Percentiles rank a stretch among this genome's conserved stretches.
These are phyloP conservation scores for Drosophila formosana DNA, from an alignment of 2,888 invertebrate species.

Conservation along the genomic window DNA sequence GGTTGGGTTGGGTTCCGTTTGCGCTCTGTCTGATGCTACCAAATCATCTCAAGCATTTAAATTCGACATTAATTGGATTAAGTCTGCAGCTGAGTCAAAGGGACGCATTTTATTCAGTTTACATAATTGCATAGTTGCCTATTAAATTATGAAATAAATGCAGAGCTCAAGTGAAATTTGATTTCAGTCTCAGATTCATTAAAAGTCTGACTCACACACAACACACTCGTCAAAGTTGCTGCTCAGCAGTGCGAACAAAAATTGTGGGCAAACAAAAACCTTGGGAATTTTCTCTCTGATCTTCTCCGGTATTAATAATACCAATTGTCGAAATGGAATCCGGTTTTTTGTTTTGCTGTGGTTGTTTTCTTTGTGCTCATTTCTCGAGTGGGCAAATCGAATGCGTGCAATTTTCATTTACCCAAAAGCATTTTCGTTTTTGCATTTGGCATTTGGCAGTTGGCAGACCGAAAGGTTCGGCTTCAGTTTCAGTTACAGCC, in stretches of 20 bases:
- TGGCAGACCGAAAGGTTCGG: constrained; percentile 8
- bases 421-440: constrained; percentile 47
- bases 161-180: constrained; percentile 13
- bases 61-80: constrained; percentile 81
- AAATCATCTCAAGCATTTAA: constrained; percentile 73
- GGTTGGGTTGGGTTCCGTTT: constrained; percentile 16
- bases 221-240: background rate
- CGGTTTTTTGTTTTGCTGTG: background rate
- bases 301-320: background rate
- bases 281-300: background rate
- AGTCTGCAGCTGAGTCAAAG: constrained; percentile 49
- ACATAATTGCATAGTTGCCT: constrained; percentile 54
- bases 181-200: constrained; percentile 4
- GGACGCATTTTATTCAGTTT: constrained; percentile 49
- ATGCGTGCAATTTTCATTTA: constrained; percentile 48
- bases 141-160: constrained; percentile 59
- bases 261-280: constrained; percentile 4
- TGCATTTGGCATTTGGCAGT: constrained; percentile 16
- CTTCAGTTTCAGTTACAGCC: background rate
- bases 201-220: background rate
- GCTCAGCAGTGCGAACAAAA: background rate
- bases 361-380: background rate
- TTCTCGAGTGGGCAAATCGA: constrained; percentile 18
- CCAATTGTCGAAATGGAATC: constrained; percentile 12
- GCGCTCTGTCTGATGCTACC: constrained; percentile 22